Conservation (phyloP, 1,140 invertebrate genomes). For the Mycetomoellerius zeteki region DNA sequence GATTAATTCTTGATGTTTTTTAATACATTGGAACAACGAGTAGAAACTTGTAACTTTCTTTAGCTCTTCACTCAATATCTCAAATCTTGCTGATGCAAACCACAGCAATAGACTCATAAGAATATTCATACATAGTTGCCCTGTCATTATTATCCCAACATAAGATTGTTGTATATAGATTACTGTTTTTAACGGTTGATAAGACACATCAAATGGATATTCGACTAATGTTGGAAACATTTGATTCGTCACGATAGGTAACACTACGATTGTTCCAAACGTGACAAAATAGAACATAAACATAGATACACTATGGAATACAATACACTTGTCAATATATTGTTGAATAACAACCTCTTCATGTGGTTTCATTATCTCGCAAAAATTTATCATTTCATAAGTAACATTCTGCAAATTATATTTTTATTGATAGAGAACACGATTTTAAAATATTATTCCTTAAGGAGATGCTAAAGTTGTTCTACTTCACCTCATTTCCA, state of each 20-base stretch:
- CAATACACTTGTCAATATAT: slow-evolving; percentile 4
- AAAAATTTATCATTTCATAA: not conserved
- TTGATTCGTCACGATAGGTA: slow-evolving; percentile 57
- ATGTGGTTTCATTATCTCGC: not conserved
- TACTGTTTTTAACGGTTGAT: slow-evolving; percentile 15
- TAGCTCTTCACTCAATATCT: slow-evolving; percentile 43
- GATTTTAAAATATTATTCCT: not conserved
- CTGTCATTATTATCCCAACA: not conserved
- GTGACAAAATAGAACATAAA: slow-evolving; percentile 59
- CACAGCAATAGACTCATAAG: slow-evolving; percentile 31
- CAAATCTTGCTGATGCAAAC: slow-evolving; percentile 52
- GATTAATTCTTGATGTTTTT: slow-evolving; percentile 50
- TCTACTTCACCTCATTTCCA: too few species aligned
- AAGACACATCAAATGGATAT: slow-evolving; percentile 48
- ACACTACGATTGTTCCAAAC: slow-evolving; percentile 17
- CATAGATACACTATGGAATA: slow-evolving; percentile 47
- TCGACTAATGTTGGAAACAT: slow-evolving; percentile 9
- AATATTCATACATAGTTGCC: not conserved
- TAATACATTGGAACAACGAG: slow-evolving; percentile 10
- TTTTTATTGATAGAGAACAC: not conserved
- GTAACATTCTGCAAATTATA: slow-evolving; percentile 9
- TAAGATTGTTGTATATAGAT: slow-evolving; percentile 24
- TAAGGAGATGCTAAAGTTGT: too few species aligned
- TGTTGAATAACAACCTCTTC: slow-evolving; percentile 20
- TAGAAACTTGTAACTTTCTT: not conserved